Conservation (phyloP, 2,113 vertebrate species). For the Oceanodroma tethys region DNA sequence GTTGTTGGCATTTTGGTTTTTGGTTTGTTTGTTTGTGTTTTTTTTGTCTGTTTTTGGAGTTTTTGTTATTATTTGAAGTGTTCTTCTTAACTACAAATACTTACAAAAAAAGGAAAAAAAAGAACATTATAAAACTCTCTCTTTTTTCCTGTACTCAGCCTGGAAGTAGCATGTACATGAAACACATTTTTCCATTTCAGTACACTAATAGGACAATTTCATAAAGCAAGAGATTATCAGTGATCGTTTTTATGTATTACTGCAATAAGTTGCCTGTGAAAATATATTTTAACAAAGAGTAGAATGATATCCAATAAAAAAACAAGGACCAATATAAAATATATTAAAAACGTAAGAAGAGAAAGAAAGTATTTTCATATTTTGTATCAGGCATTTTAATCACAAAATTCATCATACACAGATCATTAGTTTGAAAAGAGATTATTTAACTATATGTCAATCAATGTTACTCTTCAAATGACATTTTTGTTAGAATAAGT, state of each 20-base stretch:
- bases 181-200: not conserved
- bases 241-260: not conserved
- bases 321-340: not conserved
- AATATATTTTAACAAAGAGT: not conserved
- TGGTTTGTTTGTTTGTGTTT: not conserved
- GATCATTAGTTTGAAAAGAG: not conserved
- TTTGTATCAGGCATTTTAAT: not conserved
- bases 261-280: not conserved
- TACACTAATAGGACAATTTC: not conserved
- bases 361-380: not conserved
- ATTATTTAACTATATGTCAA: not conserved
- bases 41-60: not conserved
- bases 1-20: not conserved
- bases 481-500: not conserved
- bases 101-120: not conserved
- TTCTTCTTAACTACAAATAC: not conserved
- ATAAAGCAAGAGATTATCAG: not conserved
- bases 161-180: not conserved
- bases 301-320: not conserved
- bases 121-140: accelerated
- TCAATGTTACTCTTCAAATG: not conserved
- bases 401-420: not conserved
- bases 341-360: not conserved
- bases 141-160: not conserved
- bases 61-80: not conserved